Base-by-base conservation (phyloP, 2,888 invertebrate species). In the Pardosa pseudoannulata region DNA sequence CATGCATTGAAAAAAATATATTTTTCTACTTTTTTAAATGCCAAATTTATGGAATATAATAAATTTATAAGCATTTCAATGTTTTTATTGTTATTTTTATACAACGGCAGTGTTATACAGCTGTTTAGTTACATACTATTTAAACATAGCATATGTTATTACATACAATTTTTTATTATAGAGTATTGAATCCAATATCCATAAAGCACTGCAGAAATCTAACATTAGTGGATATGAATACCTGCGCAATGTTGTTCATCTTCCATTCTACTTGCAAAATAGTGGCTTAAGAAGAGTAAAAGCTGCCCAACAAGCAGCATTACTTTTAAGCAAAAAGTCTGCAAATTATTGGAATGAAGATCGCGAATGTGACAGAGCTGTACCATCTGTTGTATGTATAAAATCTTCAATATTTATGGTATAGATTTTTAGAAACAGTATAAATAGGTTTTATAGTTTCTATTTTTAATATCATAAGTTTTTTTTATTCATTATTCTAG, bases 231-330 rank as follows among this genome's bases (percentile, higher is more conserved):
- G 98, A 0, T 97, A 98, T 93, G 92, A 93, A 89, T 98, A 98
- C 91, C 93, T 98, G 71, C 94, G 97, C 88, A 99, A 99, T 91
- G 95, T 99, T 93, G 97, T 99, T 29, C 99, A 98, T 91, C 93
- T 99, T 90, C 99, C 99, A 0, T 99, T 99, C 92, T 99, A 97
- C 92, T 93, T 99, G 82, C 99, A 99, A 93, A 98, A 98, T 92
- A 97, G 98, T 0, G 98, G 98, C 11, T 92, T 99, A 87, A 94
- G 98, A 0, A 95, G 96, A 90, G 96, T 97, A 1, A 96, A 96
- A 91, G 93, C 95, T 6, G 97, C 97, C 0, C 96, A 90, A 50
- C 88, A 88, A 27, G 89, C 89, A 9, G 89, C 89, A 9, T 32
- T 83, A 29, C 50, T 78, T 16, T 79, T 56, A 39, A 87, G 82